phyloP scores from a whole-genome alignment of 2,113 vertebrate genomes.

The Panthera tigris region DNA sequence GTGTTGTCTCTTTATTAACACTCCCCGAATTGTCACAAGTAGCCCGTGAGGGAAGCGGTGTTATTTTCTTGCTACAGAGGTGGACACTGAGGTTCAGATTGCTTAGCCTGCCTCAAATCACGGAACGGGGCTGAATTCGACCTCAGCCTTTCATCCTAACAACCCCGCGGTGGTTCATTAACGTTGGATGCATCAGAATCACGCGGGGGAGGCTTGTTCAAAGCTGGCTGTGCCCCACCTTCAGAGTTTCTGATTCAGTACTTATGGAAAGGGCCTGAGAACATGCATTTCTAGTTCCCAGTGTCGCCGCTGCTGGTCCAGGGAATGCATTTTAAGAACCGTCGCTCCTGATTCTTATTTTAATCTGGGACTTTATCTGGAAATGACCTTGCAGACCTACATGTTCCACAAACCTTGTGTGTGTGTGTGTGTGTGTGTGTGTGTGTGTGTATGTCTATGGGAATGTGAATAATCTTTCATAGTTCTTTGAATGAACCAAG shows the following conservation, averaged over 20 bases:
- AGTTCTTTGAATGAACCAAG: not conserved
- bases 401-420: no score
- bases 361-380: no score
- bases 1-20: not conserved
- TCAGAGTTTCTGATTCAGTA: not conserved
- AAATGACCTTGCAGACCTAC: not conserved
- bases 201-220: no score
- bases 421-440: no score
- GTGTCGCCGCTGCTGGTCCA: not conserved
- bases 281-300: not conserved
- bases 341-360: fast-evolving
- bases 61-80: not conserved
- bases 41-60: not conserved
- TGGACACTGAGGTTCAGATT: not conserved
- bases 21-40: fast-evolving
- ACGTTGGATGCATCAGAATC: not conserved
- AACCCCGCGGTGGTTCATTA: fast-evolving
- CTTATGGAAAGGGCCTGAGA: no score
- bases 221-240: no score
- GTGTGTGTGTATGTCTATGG: not conserved
- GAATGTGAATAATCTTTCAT: no score
- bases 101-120: not conserved
- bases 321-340: not conserved
- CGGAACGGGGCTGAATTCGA: not conserved
- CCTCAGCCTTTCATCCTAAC: not conserved